Base-by-base conservation (phyloP, 92 coral and sea anemone species). In the Diadumene lineata region DNA sequence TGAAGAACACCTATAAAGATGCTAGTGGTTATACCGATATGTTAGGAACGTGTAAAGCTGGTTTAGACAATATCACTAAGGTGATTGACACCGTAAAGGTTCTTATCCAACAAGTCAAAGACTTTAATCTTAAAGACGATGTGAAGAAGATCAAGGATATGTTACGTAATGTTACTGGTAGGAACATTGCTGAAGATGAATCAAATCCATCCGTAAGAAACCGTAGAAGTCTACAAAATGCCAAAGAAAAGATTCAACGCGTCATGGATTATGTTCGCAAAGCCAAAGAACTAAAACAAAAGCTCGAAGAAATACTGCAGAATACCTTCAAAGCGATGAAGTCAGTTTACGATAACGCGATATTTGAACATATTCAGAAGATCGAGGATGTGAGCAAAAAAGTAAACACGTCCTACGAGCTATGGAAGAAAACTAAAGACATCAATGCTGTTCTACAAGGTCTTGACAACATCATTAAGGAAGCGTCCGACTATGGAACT, bases 81-180 rank as follows among this genome's bases (percentile, higher is more conserved):
- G 86, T 96, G 21, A 71, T 84, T 19, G 87, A 86, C 66, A 79
- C 75, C 48, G 93, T 96, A 11, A 86, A 92, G 72, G 77, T 85
- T 31, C 70, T 96, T 32, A 85, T 90, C 23, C 60, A 82, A 17
- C 87, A 92, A 67, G 94, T 89, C 31, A 85, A 85, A 69, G 85
- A 76, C 15, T 96, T 96, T 62, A 83, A 97, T 19, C 76, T 96
- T 60, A 86, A 81, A 77, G 97, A 96, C 66, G 97, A 96, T 43
- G 86, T 89, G 13, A 77, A 89, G 82, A 89, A 87, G 62, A 78
- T 96, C 43, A 88, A 89, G 70, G 96, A 82, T 34, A 81, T 86
- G 46, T 48, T 93, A 61, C 85, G 83, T 43, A 81, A 81, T 61
- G 76, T 94, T n/a, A 89, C 97, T 29, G 96, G 97, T 13, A 77